Percentiles rank a stretch among this genome's conserved stretches.
phyloP scores from a whole-genome alignment of 2,113 vertebrate genomes.

The Hystrix cristata region DNA sequence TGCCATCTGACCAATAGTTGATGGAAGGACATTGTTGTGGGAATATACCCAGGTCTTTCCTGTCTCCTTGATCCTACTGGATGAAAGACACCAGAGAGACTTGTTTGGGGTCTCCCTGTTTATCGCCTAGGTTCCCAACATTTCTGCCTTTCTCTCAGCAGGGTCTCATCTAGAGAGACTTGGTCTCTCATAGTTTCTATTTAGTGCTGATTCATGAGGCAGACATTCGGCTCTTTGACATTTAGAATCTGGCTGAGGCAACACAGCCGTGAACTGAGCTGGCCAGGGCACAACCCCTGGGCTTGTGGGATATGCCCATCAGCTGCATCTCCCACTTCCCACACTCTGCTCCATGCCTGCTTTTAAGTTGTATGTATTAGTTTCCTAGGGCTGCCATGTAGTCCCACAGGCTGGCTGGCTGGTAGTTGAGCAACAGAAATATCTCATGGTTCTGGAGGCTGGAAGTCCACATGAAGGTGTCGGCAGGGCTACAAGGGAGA shows the following conservation, averaged over 20 bases:
- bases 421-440: not conserved
- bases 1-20: slow-evolving; percentile 91
- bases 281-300: not conserved
- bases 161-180: not conserved
- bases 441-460: not conserved
- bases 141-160: not conserved
- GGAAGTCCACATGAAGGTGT: not conserved
- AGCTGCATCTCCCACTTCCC: not conserved
- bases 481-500: not conserved
- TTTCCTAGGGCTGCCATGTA: not conserved
- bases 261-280: not conserved
- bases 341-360: rapidly evolving
- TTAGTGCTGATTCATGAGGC: not conserved
- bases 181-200: not conserved
- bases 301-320: not conserved
- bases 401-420: not conserved
- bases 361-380: not conserved
- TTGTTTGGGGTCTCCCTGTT: slow-evolving; percentile 94
- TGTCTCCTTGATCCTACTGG: slow-evolving; percentile 93
- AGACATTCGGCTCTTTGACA: not conserved
- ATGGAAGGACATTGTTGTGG: slow-evolving; percentile 90
- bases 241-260: not conserved
- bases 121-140: slow-evolving; percentile 92
- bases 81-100: slow-evolving; percentile 94
- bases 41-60: slow-evolving; percentile 91